Percentiles rank a stretch among this genome's conserved stretches.
These are phyloP conservation scores for Coenonympha arcania DNA, from an alignment of 2,888 invertebrate species.

Conservation along the genomic window DNA sequence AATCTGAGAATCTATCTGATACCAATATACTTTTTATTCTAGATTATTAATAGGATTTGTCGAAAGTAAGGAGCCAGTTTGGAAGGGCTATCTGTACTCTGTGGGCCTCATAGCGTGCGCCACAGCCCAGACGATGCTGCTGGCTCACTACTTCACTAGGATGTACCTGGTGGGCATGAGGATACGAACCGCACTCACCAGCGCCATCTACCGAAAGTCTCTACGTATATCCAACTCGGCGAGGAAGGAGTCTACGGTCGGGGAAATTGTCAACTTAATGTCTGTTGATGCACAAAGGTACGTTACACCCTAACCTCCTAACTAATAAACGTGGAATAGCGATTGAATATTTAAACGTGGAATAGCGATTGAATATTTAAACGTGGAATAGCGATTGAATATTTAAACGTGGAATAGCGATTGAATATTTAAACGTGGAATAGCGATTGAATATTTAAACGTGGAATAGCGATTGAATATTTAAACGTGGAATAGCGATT, in stretches of 20 bases:
- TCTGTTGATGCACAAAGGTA: conserved; percentile 89
- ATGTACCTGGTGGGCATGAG: conserved; percentile 94
- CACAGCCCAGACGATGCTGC: conserved; percentile 84
- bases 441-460: no score
- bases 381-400: no score
- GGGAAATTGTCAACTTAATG: conserved; percentile 95
- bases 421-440: no score
- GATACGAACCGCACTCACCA: conserved; percentile 90
- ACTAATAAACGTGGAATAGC: no score
- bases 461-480: no score
- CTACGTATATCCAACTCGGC: conserved; percentile 84
- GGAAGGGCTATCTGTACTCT: conserved; percentile 93
- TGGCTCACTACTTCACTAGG: conserved; percentile 92
- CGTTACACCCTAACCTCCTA: no score
- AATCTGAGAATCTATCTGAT: not conserved
- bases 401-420: no score
- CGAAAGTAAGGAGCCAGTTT: conserved; percentile 75
- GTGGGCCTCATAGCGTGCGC: conserved; percentile 82
- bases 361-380: no score
- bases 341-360: no score
- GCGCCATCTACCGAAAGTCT: conserved; percentile 91
- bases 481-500: no score
- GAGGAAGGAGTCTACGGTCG: conserved; percentile 87
- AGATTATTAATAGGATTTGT: conserved; percentile 84
- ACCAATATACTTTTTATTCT: conserved; percentile 37